Evolutionary conservation across 1,140 invertebrate species (phyloP), one percentile per base, ranked within the genome.

Genomic region (Drepana arcuata): DNA sequence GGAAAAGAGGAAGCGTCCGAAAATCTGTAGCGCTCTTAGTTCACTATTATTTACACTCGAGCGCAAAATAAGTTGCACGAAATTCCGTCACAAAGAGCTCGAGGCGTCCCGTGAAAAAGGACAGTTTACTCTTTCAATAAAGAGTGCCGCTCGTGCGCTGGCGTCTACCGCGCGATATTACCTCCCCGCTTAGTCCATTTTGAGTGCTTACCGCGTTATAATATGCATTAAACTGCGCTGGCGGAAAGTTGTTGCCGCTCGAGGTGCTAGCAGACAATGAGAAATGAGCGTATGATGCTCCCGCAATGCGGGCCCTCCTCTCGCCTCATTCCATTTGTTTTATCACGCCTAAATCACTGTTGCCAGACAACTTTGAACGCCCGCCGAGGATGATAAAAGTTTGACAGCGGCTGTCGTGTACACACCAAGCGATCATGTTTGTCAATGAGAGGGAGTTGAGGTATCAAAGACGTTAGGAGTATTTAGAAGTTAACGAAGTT

Each of bases 401-500:
- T 81, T 78, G 71, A 74, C 77, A 75, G 61, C 56, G 38, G 51
- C 70, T 77, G 72, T 78, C 73, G 64, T 65, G 42, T 48, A 68
- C 73, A 81, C 55, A 49, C 59, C 39, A 43, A 25, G 35, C 43
- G 31, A 57, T 54, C 66, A 52, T 69, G 62, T 72, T 70, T 73
- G 65, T 74, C 65, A 72, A 70, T 74, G 73, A 45, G 63, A 66
- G 58, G 63, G 68, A 63, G 61, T 56, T 44, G 63, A 68, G 66
- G 62, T 79, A 82, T 78, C 71, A 74, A 74, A 82, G 77, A 77
- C 72, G 70, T 73, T 78, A 79, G 75, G 77, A 81, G 72, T 75
- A 71, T 82, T 82, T 82, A 74, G 67, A 74, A 82, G 70, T 79
- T 81, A 82, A 77, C 68, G 64, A 81, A 81, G 69, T 79, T 81